Base-by-base conservation (phyloP, 2,113 vertebrate species). In the Rhabdomys dilectus region DNA sequence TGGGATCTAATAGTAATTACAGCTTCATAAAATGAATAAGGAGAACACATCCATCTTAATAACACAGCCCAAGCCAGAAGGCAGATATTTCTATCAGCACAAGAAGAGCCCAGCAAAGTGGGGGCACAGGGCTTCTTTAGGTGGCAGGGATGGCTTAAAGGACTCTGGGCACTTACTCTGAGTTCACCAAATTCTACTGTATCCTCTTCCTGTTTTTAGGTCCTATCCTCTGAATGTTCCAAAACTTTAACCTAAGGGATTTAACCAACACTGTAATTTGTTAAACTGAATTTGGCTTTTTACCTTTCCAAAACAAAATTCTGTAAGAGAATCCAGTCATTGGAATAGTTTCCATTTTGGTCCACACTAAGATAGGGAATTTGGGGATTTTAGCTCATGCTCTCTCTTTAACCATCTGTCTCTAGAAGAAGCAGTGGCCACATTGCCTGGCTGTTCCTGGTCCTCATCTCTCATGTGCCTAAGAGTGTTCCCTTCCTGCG, bases 261-360 rank as follows among this genome's bases (percentile, higher is more conserved):
- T 95, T 68, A 89, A 75, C 5, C 51, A 64, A 80, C 56, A 77
- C 36, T 72, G 66, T 81, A 88, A 88, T 77, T 95, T 88, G 10
- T 45, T 39, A 86, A 84, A 36, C 22, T 51, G 17, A 19, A 81
- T 89, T 87, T 94, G 60, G 31, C 77, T 96, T 89, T 94, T 73
- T 53, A 72, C 9, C 22, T 95, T 95, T 88, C 68, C 58, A 53
- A 64, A 29, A 51, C 19, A 66, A 66, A 94, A 95, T 75, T 90
- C 39, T 13, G 80, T 17, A 58, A 64, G 77, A 36, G 51, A 34
- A 84, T 70, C 89, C 3, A 75, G 26, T 70, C 42, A 84, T 17
- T 62, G 62, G 85, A 93, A 96, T 22, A 68, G 11, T 21, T 24
- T 62, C 76, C 17, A 85, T 96, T 96, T 92, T 81, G 91, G 80